Percentiles rank a stretch among this genome's conserved stretches.
Conservation (phyloP, 2,797 vertebrate genomes). For the Eupleurogrammus muticus region DNA sequence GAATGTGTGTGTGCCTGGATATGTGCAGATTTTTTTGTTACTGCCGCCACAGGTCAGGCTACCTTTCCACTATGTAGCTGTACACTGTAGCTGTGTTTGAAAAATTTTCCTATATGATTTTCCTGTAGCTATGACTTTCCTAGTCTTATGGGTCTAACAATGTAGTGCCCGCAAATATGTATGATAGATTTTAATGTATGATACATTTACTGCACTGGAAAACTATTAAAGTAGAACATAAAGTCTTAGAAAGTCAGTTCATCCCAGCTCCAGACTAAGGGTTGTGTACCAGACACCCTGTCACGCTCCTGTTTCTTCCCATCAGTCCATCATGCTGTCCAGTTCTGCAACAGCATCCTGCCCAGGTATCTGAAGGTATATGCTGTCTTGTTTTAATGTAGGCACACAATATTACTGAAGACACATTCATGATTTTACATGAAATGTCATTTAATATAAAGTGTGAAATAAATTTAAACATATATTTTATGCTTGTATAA, state of each 20-base stretch:
- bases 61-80: background rate
- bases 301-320: constrained; percentile 85
- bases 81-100: constrained; percentile 11
- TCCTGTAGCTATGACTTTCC: background rate
- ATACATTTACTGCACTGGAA: background rate
- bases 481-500: background rate
- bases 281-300: constrained; percentile 81
- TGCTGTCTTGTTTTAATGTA: background rate
- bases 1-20: too few species aligned
- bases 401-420: background rate
- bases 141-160: background rate
- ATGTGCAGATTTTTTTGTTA: background rate
- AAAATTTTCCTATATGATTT: background rate
- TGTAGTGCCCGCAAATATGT: too few species aligned
- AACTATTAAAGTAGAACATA: background rate
- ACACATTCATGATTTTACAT: background rate
- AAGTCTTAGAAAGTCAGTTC: constrained; percentile 35
- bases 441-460: background rate
- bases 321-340: constrained; percentile 84
- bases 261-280: constrained; percentile 83
- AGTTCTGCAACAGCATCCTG: constrained; percentile 39
- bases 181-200: background rate
- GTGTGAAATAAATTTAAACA: background rate
- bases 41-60: background rate
- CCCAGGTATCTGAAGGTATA: constrained; percentile 37